These are phyloP conservation scores for Brachyhypopomus gauderio DNA, from an alignment of 2,113 vertebrate species.

Conservation along the genomic window DNA sequence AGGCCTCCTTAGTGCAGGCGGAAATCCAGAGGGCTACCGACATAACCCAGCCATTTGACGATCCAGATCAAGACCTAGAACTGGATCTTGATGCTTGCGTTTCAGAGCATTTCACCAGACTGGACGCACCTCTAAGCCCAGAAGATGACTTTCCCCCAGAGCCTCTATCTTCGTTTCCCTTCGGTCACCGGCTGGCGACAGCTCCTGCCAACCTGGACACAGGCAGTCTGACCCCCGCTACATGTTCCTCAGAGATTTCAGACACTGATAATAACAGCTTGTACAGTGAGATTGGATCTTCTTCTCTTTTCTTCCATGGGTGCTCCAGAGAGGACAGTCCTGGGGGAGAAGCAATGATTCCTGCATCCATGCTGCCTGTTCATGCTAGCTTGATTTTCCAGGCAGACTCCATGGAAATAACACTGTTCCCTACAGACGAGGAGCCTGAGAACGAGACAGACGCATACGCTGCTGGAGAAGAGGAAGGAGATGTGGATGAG, in stretches of 20 bases:
- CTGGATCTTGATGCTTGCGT: conserved; percentile 70
- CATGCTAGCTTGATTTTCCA: conserved; percentile 89
- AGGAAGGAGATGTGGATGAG: conserved; percentile 78
- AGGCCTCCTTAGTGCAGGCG: conserved; percentile 63
- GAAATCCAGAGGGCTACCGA: conserved; percentile 38
- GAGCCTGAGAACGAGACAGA: conserved; percentile 71
- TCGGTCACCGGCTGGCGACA: conserved; percentile 48
- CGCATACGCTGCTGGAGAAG: conserved; percentile 77
- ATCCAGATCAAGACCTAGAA: conserved; percentile 60
- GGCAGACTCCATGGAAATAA: conserved; percentile 90
- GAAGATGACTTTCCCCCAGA: conserved; percentile 59
- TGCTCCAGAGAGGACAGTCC: conserved; percentile 66
- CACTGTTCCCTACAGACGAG: conserved; percentile 76
- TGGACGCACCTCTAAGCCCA: conserved; percentile 48
- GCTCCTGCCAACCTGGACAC: conserved; percentile 52
- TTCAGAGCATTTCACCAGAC: conserved; percentile 61
- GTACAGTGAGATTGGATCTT: conserved; percentile 65
- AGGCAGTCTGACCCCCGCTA: conserved; percentile 69
- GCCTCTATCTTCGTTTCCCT: conserved; percentile 54
- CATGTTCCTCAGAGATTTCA: conserved; percentile 64
- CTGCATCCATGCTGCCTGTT: conserved; percentile 86
- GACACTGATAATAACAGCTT: conserved; percentile 60
- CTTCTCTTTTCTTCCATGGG: conserved; percentile 72
- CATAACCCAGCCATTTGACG: conserved; percentile 43
- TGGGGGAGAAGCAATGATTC: conserved; percentile 84